These are phyloP conservation scores for Vicugna pacos DNA, from an alignment of 2,113 vertebrate genomes.

Conservation along the genomic window DNA sequence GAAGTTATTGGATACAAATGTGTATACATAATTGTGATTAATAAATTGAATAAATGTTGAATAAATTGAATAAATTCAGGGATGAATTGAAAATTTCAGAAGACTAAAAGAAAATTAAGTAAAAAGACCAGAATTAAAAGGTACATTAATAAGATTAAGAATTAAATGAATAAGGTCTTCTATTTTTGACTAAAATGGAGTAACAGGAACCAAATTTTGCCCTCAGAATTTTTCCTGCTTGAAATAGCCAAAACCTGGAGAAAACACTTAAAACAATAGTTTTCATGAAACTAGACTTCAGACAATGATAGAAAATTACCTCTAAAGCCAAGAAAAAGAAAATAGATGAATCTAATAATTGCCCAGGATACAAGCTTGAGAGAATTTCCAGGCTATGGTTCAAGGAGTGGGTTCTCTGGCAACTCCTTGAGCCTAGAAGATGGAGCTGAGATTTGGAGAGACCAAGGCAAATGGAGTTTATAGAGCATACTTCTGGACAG, in stretches of 20 bases:
- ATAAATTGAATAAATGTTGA: not conserved
- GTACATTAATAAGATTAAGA: not conserved
- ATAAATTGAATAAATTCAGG: not conserved
- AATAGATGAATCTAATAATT: not conserved
- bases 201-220: not conserved
- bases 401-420: not conserved
- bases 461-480: not conserved
- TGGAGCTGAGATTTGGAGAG: not conserved
- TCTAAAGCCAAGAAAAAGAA: not conserved
- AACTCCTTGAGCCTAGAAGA: not conserved
- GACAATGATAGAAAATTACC: not conserved
- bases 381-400: not conserved
- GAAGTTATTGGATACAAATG: not conserved
- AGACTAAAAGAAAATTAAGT: not conserved
- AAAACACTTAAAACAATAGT: not conserved
- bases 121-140: not conserved
- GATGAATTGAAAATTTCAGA: not conserved
- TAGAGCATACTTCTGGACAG: not conserved
- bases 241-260: not conserved
- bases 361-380: not conserved
- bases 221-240: not conserved
- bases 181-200: not conserved
- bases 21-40: not conserved
- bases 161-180: not conserved
- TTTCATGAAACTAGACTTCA: not conserved